Percentiles rank a stretch among this genome's conserved stretches.
phyloP scores from a whole-genome alignment of 2,888 invertebrate species.

The Frankliniella fusca region DNA sequence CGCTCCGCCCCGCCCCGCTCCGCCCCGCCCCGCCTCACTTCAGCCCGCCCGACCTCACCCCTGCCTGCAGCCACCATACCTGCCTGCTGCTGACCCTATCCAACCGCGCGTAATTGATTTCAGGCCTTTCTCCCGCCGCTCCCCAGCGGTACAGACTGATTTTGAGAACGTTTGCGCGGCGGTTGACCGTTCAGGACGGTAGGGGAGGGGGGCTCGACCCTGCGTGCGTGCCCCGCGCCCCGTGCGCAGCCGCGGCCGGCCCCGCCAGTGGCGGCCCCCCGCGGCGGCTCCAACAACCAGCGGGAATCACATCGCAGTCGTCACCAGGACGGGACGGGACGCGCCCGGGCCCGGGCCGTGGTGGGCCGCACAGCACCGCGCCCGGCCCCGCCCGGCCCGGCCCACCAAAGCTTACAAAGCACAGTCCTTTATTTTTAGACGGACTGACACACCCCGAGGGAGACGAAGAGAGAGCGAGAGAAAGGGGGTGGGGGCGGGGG shows the following conservation, averaged over 20 bases:
- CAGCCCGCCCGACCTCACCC: too few species aligned
- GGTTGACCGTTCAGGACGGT: background rate
- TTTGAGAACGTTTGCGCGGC: background rate
- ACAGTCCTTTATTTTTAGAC: slow-evolving; percentile 19
- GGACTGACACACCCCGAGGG: slow-evolving; percentile 6
- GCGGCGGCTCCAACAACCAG: background rate
- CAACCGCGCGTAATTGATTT: too few species aligned
- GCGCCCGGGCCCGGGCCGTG: too few species aligned
- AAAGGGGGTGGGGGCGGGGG: too few species aligned
- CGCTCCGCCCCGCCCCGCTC: too few species aligned
- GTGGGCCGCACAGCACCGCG: background rate
- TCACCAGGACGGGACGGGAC: too few species aligned
- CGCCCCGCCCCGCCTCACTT: too few species aligned
- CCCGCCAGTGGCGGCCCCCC: background rate
- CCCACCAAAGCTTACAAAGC: slow-evolving; percentile 16
- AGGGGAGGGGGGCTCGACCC: background rate
- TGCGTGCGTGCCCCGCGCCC: background rate
- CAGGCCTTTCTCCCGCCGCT: background rate
- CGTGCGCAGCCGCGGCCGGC: background rate
- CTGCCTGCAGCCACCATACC: too few species aligned
- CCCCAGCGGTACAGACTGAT: background rate
- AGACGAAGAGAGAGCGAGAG: too few species aligned
- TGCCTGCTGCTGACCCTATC: too few species aligned
- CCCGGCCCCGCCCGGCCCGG: background rate
- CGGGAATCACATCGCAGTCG: background rate